These are phyloP conservation scores for Bos indicus DNA, from an alignment of 2,113 vertebrate genomes.

Conservation along the genomic window DNA sequence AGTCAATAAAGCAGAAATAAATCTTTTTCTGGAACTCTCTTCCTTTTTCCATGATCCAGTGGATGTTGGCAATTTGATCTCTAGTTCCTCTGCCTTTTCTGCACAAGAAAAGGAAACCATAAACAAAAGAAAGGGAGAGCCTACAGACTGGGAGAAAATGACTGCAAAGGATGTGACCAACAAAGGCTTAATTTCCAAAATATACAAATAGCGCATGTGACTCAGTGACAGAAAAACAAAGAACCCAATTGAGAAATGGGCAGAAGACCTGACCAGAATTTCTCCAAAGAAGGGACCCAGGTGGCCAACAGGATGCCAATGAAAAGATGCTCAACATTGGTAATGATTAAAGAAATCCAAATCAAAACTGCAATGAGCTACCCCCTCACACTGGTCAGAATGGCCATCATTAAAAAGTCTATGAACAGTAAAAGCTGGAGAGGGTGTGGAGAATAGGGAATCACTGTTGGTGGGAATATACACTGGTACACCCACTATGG, in stretches of 20 bases:
- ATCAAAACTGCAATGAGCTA: neutral
- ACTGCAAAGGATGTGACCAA: rapidly evolving
- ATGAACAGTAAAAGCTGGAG: neutral
- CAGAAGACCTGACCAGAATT: neutral
- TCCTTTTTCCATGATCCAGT: no score
- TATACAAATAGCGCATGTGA: rapidly evolving
- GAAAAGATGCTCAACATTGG: neutral
- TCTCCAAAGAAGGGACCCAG: neutral
- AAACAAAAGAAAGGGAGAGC: neutral
- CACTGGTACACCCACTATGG: rapidly evolving
- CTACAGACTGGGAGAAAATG: neutral
- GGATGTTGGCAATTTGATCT: no score
- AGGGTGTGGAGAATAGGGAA: neutral
- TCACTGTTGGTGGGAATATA: neutral
- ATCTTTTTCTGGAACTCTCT: no score
- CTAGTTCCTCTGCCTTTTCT: neutral
- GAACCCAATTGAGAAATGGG: rapidly evolving
- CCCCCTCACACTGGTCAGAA: neutral
- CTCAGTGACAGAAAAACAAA: neutral
- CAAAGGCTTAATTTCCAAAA: neutral
- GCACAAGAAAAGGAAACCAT: neutral
- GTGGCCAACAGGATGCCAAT: neutral
- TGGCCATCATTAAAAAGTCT: neutral
- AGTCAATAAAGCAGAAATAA: no score
- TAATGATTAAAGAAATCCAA: neutral